Evolutionary conservation across 53 echinoderm and acorn worm species (phyloP), one percentile per base, ranked within the genome.

Genomic region (Henricia sp.): DNA sequence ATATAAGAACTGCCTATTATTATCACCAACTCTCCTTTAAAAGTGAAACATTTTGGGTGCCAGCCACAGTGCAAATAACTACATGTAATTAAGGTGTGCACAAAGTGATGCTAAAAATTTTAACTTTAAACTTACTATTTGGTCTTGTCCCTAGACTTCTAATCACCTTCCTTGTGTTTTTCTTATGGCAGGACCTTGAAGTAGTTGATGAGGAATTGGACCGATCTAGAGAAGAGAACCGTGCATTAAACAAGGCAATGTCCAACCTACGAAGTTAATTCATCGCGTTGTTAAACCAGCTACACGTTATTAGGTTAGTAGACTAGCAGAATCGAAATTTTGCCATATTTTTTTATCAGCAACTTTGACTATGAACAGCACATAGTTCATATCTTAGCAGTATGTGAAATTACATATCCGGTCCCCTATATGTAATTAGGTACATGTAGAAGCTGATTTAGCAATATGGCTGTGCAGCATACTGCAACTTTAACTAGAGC

Each of bases 171-270:
- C 25, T 33, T 35, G 25, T 17, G 23, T 16, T 36, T 52, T 84
- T 25, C 26, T 10, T 10, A 27, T 46, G 42, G 30, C 32, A 88
- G 88, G 83, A 88, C 44, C 72, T 88, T 0, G 66, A 82, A 50
- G 36, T 37, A n/a, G 88, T 71, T 20, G 88, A 88, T 21, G 72
- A 72, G 38, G 88, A 88, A 42, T 35, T 88, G 65, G 88, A 88
- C 53, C 70, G 72, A 36, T 71, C 71, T 6, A 70, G 72, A 16
- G 88, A 88, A 53, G 88, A 88, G 40, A 88, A 88, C 28, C 71
- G 82, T 60, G 83, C 71, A 71, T 71, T 83, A 50, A 58, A 57
- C 52, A 83, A 82, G 62, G 72, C 88, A 86, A 74, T 86, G 66
- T 52, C 80, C 25, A 27, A 63, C 28, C 80, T 80, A 80, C 80